Conservation (phyloP, 2,113 vertebrate species). For the Vidua macroura region DNA sequence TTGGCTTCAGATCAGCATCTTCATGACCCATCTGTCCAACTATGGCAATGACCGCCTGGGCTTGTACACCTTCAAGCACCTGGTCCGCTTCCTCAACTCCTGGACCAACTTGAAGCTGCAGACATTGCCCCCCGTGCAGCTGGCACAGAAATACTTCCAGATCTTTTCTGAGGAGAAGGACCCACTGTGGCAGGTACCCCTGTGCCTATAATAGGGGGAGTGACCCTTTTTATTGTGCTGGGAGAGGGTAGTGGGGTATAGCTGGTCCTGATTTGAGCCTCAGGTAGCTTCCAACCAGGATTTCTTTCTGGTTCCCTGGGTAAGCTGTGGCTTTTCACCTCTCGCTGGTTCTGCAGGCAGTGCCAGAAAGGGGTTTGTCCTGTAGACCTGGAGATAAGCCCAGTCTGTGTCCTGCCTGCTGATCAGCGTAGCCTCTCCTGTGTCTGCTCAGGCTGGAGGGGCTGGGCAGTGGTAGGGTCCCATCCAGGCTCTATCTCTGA, state of each 20-base stretch:
- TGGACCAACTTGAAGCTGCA: constrained; percentile 96
- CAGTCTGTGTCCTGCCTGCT: fast-evolving
- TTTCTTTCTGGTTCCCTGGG: background rate
- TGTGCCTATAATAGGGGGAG: background rate
- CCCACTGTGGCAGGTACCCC: constrained; percentile 92
- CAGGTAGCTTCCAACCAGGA: background rate
- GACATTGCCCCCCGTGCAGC: constrained; percentile 89
- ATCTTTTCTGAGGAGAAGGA: constrained; percentile 96
- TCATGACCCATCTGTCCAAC: constrained; percentile 98
- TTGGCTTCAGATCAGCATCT: constrained; percentile 89
- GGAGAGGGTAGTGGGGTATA: background rate
- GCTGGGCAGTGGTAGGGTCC: background rate
- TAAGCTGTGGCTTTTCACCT: background rate
- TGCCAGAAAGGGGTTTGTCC: background rate
- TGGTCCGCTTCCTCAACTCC: constrained; percentile 89
- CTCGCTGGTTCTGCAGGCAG: background rate
- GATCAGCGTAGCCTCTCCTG: background rate
- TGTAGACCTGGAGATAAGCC: background rate
- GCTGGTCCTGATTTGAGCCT: background rate
- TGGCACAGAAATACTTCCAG: constrained; percentile 97
- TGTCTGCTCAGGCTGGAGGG: background rate
- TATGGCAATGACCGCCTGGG: constrained; percentile 96
- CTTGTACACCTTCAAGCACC: constrained; percentile 94
- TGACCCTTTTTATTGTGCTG: background rate
- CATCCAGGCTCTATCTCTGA: background rate